Evolutionary conservation across 2,888 invertebrate genomes (phyloP).

Genomic region (Lithodes maja): DNA sequence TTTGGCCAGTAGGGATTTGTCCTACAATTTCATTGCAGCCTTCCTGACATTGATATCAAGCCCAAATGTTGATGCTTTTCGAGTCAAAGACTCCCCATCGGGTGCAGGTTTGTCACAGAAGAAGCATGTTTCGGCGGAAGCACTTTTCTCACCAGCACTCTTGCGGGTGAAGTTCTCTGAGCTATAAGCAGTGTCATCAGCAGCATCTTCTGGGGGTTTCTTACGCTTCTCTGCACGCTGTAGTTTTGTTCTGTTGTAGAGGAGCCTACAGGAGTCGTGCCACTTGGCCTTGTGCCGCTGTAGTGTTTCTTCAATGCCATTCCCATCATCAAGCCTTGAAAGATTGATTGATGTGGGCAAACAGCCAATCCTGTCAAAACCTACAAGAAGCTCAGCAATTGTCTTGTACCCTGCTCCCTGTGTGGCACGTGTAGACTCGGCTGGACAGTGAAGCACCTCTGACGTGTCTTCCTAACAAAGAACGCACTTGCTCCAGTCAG

Average conservation of each 20-base stretch:
- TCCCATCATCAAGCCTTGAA: constrained; percentile 1
- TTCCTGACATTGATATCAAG: constrained; percentile 7
- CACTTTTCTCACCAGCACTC: constrained; percentile 17
- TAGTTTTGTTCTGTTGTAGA: constrained; percentile 8
- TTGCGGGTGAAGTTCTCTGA: constrained; percentile 5
- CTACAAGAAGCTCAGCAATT: no score
- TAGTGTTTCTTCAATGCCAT: constrained; percentile 7
- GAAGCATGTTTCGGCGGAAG: constrained; percentile 3
- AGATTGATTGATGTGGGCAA: constrained; percentile 15
- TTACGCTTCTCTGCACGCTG: constrained; percentile 17
- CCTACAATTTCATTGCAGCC: constrained; percentile 3
- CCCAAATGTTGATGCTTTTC: background rate
- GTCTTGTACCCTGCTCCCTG: no score
- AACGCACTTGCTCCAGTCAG: no score
- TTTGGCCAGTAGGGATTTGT: constrained; percentile 23
- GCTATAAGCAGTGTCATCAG: no score
- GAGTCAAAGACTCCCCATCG: background rate
- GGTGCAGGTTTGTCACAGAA: constrained; percentile 12
- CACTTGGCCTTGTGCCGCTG: constrained; percentile 8
- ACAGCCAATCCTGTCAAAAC: constrained; percentile 25
- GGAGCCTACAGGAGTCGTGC: constrained; percentile 11
- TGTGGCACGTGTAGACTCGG: no score
- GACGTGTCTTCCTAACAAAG: no score
- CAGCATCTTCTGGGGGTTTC: constrained; percentile 2
- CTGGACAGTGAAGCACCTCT: no score